A percentile compares a stretch with the other conserved stretches of the same genome.
These are phyloP conservation scores for Shargacucullia verbasci DNA, from an alignment of 2,888 invertebrate species.

Conservation along the genomic window DNA sequence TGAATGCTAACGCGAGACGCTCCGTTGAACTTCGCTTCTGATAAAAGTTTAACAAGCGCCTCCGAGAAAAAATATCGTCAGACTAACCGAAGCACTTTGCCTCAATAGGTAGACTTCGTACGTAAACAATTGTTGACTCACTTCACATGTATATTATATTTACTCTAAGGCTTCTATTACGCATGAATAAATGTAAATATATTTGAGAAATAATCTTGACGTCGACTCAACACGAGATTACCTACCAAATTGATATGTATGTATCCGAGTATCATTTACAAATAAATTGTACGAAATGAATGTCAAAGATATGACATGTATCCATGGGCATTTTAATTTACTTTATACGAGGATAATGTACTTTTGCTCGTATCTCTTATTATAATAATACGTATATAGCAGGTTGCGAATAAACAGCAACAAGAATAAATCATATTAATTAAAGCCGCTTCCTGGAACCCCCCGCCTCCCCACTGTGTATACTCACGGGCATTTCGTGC, in stretches of 20 bases:
- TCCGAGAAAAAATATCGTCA: constrained; percentile 61
- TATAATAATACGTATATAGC: constrained; percentile 25
- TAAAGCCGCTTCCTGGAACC: constrained; percentile 42
- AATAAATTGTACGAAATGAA: constrained; percentile 41
- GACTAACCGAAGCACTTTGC: constrained; percentile 50
- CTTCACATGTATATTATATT: constrained; percentile 43
- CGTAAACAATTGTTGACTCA: constrained; percentile 45
- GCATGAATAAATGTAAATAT: constrained; percentile 50
- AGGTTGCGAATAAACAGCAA: constrained; percentile 43
- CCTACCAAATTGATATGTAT: constrained; percentile 41
- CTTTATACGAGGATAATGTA: constrained; percentile 17
- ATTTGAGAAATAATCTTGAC: constrained; percentile 45
- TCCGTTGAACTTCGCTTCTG: constrained; percentile 69
- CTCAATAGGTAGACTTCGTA: constrained; percentile 34
- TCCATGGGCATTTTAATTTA: constrained; percentile 30
- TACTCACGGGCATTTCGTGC: constrained; percentile 27
- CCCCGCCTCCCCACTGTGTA: constrained; percentile 3
- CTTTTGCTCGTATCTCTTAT: constrained; percentile 9
- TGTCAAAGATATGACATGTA: constrained; percentile 24
- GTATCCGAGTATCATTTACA: constrained; percentile 38
- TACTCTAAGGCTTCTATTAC: constrained; percentile 32
- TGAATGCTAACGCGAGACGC: constrained; percentile 72
- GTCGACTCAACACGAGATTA: constrained; percentile 47
- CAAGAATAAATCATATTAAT: constrained; percentile 54
- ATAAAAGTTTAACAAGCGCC: constrained; percentile 69